phyloP scores from a whole-genome alignment of 2,888 invertebrate genomes.

The Orchestes rusci region DNA sequence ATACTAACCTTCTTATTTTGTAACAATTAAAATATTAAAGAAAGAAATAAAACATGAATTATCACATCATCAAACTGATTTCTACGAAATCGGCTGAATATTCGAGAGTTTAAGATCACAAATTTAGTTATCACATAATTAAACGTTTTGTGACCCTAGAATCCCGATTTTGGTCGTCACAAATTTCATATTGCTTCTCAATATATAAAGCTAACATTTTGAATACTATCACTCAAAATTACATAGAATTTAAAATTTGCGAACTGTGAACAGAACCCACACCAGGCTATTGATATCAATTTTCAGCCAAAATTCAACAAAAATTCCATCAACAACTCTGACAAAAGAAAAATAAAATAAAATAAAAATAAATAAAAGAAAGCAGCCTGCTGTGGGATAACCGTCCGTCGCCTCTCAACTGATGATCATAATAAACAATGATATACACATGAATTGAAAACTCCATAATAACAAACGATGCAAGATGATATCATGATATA shows the following conservation, averaged over 20 bases:
- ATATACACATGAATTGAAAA: conserved; percentile 11
- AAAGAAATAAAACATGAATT: conserved; percentile 26
- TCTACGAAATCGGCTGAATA: conserved; percentile 22
- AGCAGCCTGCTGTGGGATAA: neutral
- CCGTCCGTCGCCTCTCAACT: conserved; percentile 2
- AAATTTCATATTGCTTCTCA: conserved; percentile 21
- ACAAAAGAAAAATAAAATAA: too few relatives aligned
- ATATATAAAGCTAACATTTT: conserved; percentile 7
- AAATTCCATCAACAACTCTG: too few relatives aligned
- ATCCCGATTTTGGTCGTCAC: conserved; percentile 27
- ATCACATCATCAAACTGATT: conserved; percentile 25
- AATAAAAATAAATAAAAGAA: too few relatives aligned
- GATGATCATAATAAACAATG: conserved; percentile 16
- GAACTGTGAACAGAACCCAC: too few relatives aligned
- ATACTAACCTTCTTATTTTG: conserved; percentile 15
- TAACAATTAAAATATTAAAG: conserved; percentile 19
- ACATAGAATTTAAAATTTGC: conserved; percentile 27
- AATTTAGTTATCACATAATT: conserved; percentile 16
- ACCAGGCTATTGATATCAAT: too few relatives aligned
- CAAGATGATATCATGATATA: conserved; percentile 18
- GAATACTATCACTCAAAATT: conserved; percentile 24
- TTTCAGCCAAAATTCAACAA: too few relatives aligned
- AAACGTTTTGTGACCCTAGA: conserved; percentile 15
- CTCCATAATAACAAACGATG: conserved; percentile 16
- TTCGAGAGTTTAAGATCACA: conserved; percentile 21